A percentile compares a stretch with the other conserved stretches of the same genome.
Conservation (phyloP, 2,797 vertebrate species). For the Naso thynnoides region DNA sequence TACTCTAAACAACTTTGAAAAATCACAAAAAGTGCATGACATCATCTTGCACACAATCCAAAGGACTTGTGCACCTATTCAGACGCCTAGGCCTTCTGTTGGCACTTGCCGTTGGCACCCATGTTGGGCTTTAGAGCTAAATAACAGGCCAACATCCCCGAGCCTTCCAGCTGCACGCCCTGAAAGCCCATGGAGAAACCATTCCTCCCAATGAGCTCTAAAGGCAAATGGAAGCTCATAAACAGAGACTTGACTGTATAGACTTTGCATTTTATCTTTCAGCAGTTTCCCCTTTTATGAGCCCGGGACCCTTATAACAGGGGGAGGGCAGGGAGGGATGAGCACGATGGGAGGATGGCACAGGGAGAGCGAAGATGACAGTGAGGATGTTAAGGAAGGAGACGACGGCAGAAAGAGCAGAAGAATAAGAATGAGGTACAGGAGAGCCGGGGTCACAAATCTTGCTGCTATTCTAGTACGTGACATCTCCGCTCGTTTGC, state of each 20-base stretch:
- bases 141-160: conserved; percentile 75
- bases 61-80: conserved; percentile 62
- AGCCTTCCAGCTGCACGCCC: conserved; percentile 73
- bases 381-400: conserved; percentile 63
- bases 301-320: conserved; percentile 89
- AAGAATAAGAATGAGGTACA: conserved; percentile 76
- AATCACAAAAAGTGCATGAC: conserved; percentile 57
- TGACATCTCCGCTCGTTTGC: conserved; percentile 99
- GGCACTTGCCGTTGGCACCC: conserved; percentile 64
- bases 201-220: conserved; percentile 94
- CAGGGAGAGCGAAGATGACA: conserved; percentile 46
- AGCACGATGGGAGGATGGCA: conserved; percentile 49
- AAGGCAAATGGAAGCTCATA: conserved; percentile 97
- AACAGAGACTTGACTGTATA: conserved; percentile 96
- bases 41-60: conserved; percentile 57
- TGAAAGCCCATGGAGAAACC: conserved; percentile 84
- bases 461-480: conserved; percentile 98
- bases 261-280: conserved; percentile 99
- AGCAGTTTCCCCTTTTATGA: conserved; percentile 96
- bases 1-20: conserved; percentile 36
- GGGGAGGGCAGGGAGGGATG: conserved; percentile 37
- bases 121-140: conserved; percentile 68
- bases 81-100: conserved; percentile 59
- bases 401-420: conserved; percentile 54
- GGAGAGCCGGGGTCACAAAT: conserved; percentile 94